Evolutionary conservation across 2,888 invertebrate genomes (phyloP).

Genomic region (Chymomyza procnemis): DNA sequence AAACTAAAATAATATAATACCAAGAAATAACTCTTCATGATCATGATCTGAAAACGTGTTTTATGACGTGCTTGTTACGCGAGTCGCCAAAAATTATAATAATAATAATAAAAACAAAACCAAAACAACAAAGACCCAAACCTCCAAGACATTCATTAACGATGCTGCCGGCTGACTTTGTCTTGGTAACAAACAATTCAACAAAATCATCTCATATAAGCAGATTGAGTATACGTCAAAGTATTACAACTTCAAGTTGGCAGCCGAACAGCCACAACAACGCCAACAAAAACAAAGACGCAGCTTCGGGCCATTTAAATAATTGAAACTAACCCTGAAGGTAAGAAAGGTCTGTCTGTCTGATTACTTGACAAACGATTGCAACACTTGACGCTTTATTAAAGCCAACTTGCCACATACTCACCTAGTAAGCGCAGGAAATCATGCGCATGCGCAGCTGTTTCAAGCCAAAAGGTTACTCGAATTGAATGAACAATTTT

Average conservation of each 20-base stretch:
- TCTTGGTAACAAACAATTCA: too few species aligned
- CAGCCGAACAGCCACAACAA: neutral
- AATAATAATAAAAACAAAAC: neutral
- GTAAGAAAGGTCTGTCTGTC: neutral
- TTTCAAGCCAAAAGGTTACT: constrained; percentile 6
- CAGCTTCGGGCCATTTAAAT: neutral
- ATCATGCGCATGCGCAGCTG: constrained; percentile 44
- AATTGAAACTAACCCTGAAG: neutral
- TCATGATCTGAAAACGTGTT: constrained; percentile 66
- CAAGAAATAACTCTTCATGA: constrained; percentile 30
- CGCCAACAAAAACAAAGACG: neutral
- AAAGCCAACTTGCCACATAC: neutral
- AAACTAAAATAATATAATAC: neutral
- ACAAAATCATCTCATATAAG: neutral
- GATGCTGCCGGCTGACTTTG: too few species aligned
- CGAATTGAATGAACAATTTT: constrained; percentile 23
- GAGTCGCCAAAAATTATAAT: constrained; percentile 30
- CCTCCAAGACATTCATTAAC: neutral
- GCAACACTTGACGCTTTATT: neutral
- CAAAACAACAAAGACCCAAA: neutral
- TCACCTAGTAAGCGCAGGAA: neutral
- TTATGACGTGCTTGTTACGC: constrained; percentile 45
- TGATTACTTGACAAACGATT: neutral
- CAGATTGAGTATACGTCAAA: constrained; percentile 56
- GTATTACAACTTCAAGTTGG: neutral